Evolutionary conservation across 2,113 vertebrate genomes (phyloP), one percentile per base, ranked within the genome.

Genomic region (Cricetomys ansorgei): DNA sequence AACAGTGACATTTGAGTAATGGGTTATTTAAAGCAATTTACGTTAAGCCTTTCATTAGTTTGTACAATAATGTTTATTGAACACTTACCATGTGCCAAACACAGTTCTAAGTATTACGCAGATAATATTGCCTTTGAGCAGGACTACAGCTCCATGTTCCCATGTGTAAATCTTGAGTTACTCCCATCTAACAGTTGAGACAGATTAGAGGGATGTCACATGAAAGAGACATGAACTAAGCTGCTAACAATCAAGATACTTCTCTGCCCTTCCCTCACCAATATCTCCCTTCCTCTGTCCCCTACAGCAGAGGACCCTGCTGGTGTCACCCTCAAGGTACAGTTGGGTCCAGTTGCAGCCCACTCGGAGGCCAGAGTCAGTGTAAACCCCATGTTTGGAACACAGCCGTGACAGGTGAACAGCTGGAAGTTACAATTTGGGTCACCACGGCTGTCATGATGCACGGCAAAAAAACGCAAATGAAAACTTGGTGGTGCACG

Each of bases 381-480:
- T 99, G 99, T 97, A 99, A 99, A 97, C 97, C 98, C 53, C 98
- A 98, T 0, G 99, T 99, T 0, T 98, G 48, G 99, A 99, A 11
- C 98, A 98, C 88, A 99, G 99, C 98, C 99, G 99, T 81, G 98
- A 99, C 84, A 97, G 97, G 31, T 99, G 99, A 80, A 98, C 98
- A 45, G 97, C 98, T 0, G 97, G 99, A 94, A 99, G 98, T 0
- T 99, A 98, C 0, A 98, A 98, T 84, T 98, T 99, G 0, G 98
- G 99, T 77, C 98, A 98, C 29, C 98, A 98, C 0, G 99, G 99
- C 88, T 99, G 99, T 97, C 98, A 98, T n/a, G 23, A 99, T 99
- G 98, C 81, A 98, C 98, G 92, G 3, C 3, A 48, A 73, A 29
- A 55, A 80, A 65, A 29, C 3, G 27, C 5, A 13, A 43, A 27